Evolutionary conservation across 1,140 invertebrate genomes (phyloP), one percentile per base, ranked within the genome.

Genomic region (Stegodyphus dumicola): DNA sequence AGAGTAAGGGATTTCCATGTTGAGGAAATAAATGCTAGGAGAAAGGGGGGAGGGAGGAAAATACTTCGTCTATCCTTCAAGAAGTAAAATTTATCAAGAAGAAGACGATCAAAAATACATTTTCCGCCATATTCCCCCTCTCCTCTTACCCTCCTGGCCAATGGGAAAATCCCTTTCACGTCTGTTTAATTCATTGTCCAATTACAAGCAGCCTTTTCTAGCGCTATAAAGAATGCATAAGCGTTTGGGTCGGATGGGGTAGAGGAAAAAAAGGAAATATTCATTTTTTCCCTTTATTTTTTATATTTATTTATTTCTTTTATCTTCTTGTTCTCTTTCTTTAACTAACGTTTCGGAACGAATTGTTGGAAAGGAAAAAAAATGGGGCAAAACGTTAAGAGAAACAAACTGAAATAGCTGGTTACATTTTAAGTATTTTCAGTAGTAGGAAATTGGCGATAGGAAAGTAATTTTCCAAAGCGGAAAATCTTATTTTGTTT

Each of bases 101-200:
- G 52, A 10, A 52, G 17, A 54, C 60, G 51, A 69, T 78, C 65
- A 78, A 78, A 78, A 78, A 78, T 78, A 69, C 66, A 69, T 69
- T 78, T 78, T 78, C 49, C 52, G 15, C 69, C 77, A 69, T 53
- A 18, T 54, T 70, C 51, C n/a, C 75, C 60, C 75, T 77, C 56
- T 65, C 66, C 7, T 77, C 52, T 66, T 77, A 48, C 33, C 33
- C 33, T 33, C 60, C n/a, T 65, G 69, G 15, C 51, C 64, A 78
- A 78, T 78, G 18, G 51, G n/a, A 33, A 78, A 69, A 78, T 69
- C 51, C 52, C 77, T 65, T 54, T 52, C 64, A 51, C 7, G 65
- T n/a, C 67, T 80, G 77, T 71, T 80, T 80, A 80, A 80, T 80
- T 80, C 77, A 80, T 71, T 71, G 77, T 71, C 77, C 77, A 80